Percentiles rank a stretch among this genome's conserved stretches.
phyloP scores from a whole-genome alignment of 2,888 invertebrate genomes.

The Meiosimyza platycephala region DNA sequence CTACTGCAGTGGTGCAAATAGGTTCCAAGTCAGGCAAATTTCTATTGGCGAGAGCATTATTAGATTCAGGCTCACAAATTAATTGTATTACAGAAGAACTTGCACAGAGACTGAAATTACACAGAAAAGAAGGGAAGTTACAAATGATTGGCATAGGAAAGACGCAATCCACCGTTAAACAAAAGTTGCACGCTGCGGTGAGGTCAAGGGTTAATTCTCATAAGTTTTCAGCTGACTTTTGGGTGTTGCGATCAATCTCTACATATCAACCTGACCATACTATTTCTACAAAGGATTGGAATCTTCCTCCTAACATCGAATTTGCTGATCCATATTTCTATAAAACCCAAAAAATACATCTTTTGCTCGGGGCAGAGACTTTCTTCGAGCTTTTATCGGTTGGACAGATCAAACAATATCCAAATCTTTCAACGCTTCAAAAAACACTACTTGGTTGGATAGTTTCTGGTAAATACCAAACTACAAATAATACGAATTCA shows the following conservation, averaged over 20 bases:
- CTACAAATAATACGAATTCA: not conserved
- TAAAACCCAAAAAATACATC: slow-evolving; percentile 27
- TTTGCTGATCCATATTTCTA: slow-evolving; percentile 29
- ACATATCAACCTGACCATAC: slow-evolving; percentile 19
- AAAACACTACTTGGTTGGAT: slow-evolving; percentile 35
- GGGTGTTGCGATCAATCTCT: slow-evolving; percentile 27
- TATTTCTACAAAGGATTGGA: slow-evolving; percentile 23
- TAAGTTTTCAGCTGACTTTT: slow-evolving; percentile 27
- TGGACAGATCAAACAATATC: slow-evolving; percentile 27
- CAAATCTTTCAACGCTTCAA: slow-evolving; percentile 24
- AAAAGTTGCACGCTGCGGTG: slow-evolving; percentile 18
- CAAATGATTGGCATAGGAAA: too few relatives aligned
- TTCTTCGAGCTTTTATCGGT: slow-evolving; percentile 21
- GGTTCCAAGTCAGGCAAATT: slow-evolving; percentile 1
- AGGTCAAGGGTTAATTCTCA: slow-evolving; percentile 28
- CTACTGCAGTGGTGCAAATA: slow-evolving; percentile 21
- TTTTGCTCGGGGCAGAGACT: slow-evolving; percentile 22
- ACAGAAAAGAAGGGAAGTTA: not conserved
- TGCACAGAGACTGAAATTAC: not conserved
- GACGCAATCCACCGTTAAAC: not conserved
- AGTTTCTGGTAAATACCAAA: slow-evolving; percentile 23
- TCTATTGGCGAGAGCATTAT: slow-evolving; percentile 6
- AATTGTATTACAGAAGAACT: slow-evolving; percentile 7
- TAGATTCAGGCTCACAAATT: slow-evolving; percentile 5
- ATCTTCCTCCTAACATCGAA: slow-evolving; percentile 21